Base-by-base conservation (phyloP, 2,888 invertebrate species). In the Pimpla rufipes region DNA sequence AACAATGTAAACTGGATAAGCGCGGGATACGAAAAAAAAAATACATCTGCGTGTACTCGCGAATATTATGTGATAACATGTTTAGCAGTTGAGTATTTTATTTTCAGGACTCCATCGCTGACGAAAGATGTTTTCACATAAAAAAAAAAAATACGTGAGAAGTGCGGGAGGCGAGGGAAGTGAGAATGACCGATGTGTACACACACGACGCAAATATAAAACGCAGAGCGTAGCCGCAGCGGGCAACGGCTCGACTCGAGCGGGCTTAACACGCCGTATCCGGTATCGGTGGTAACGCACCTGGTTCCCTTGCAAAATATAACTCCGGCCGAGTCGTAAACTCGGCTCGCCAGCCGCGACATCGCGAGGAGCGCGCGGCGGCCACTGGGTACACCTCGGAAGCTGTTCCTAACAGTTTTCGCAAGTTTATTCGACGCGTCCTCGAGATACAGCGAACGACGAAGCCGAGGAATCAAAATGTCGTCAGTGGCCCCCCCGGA, bases 221-320 rank as follows among this genome's bases (percentile, higher is more conserved):
- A 37, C 18, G 55, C 29, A 47, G 55, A 21, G 52, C 13, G 21
- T 3, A 71, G 70, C 29, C 35, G 1, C 50, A 29, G 29, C 70
- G 7, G 37, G 55, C 40, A 55, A 55, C 23, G 42, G 21, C n/a
- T n/a, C 55, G 21, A 42, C 42, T 55, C 55, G 70, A 40, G 18
- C 23, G 35, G n/a, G 40, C 62, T 75, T 79, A 74, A 73, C 55
- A 64, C 45, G 47, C 23, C 47, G 52, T 75, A 74, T 83, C 70
- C 83, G 75, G 83, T 83, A 79, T 79, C 59, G 74, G 64, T 67
- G 45, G 82, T 71, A 71, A 71, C 79, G 57, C 83, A 79, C 75
- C 79, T 79, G 83, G 79, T 75, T 75, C 75, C 64, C 29, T 57
- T 67, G 66, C 76, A 67, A 76, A 76, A 76, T 74, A 79, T 75